A percentile compares a stretch with the other conserved stretches of the same genome.
Evolutionary conservation across 2,888 invertebrate species (phyloP).

Genomic region (Oscheius sp.): DNA sequence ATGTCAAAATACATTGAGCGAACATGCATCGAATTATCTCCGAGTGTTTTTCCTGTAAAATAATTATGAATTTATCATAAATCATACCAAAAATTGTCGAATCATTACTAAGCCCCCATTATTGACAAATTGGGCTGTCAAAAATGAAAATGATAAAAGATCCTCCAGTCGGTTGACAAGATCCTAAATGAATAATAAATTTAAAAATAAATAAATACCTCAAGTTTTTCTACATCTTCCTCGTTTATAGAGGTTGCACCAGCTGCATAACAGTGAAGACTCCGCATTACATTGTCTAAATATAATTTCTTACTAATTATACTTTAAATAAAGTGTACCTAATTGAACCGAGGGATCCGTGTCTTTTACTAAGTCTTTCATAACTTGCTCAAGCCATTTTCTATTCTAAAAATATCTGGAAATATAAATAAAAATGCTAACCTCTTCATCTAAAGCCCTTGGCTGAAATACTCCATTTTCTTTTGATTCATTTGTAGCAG

Average conservation of each 20-base stretch:
- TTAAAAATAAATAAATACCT: not conserved
- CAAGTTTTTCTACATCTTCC: conserved; percentile 13
- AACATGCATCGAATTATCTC: conserved; percentile 3
- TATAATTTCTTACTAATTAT: too few relatives aligned
- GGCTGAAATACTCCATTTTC: not conserved
- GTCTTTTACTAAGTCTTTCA: conserved; percentile 26
- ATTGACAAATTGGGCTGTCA: conserved; percentile 20
- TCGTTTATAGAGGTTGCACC: not conserved
- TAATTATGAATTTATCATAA: not conserved
- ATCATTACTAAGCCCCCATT: conserved; percentile 20
- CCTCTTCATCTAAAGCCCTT: not conserved
- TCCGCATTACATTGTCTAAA: conserved; percentile 21
- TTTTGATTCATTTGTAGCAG: not conserved
- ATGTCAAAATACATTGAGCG: conserved; percentile 6
- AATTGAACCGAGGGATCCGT: conserved; percentile 28
- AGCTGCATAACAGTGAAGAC: conserved; percentile 11
- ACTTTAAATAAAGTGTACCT: too few relatives aligned
- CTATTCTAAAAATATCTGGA: conserved; percentile 9
- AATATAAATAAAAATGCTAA: not conserved
- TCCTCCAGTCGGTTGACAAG: conserved; percentile 9
- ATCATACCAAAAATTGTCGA: conserved; percentile 23
- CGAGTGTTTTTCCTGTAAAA: not conserved
- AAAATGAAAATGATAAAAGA: conserved; percentile 1
- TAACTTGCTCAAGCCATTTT: conserved; percentile 29
- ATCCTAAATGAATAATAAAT: not conserved